Evolutionary conservation across 2,888 invertebrate genomes (phyloP).

Genomic region (Ethmia dodecea): DNA sequence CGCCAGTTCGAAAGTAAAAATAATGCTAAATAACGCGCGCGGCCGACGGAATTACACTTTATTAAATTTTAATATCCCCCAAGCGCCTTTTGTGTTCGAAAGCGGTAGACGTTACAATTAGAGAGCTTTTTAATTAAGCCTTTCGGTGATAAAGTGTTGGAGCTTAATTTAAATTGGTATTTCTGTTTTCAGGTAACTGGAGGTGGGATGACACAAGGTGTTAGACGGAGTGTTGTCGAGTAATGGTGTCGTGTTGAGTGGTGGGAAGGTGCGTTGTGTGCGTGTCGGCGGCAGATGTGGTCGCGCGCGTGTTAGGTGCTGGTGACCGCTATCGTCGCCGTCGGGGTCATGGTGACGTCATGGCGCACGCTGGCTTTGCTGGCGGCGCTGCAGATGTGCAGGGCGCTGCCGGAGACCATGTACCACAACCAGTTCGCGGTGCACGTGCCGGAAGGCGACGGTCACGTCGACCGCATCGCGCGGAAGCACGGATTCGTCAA

Average conservation of each 20-base stretch:
- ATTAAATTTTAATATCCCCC: slow-evolving; percentile 58
- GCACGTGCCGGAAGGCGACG: slow-evolving; percentile 84
- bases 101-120: slow-evolving; percentile 39
- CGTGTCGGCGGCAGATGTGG: slow-evolving; percentile 30
- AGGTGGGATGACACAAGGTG: slow-evolving; percentile 40
- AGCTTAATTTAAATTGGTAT: slow-evolving; percentile 2
- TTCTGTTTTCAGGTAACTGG: slow-evolving; percentile 37
- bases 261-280: background rate
- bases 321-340: slow-evolving; percentile 14
- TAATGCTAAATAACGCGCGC: slow-evolving; percentile 39
- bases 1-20: slow-evolving; percentile 39
- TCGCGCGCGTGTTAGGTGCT: slow-evolving; percentile 43
- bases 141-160: slow-evolving; percentile 20
- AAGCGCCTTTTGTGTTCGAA: slow-evolving; percentile 40
- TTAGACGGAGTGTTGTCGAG: slow-evolving; percentile 17
- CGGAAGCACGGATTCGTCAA: slow-evolving; percentile 90
- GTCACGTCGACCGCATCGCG: slow-evolving; percentile 87
- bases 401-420: slow-evolving; percentile 54
- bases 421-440: slow-evolving; percentile 92
- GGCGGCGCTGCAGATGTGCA: slow-evolving; percentile 36
- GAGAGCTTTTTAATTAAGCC: slow-evolving; percentile 43
- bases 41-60: slow-evolving; percentile 41
- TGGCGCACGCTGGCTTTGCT: slow-evolving; percentile 55
- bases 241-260: slow-evolving; percentile 10
- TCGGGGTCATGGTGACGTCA: slow-evolving; percentile 58